Evolutionary conservation across 2,797 vertebrate genomes (phyloP).

Genomic region (Diplodus puntazzo): DNA sequence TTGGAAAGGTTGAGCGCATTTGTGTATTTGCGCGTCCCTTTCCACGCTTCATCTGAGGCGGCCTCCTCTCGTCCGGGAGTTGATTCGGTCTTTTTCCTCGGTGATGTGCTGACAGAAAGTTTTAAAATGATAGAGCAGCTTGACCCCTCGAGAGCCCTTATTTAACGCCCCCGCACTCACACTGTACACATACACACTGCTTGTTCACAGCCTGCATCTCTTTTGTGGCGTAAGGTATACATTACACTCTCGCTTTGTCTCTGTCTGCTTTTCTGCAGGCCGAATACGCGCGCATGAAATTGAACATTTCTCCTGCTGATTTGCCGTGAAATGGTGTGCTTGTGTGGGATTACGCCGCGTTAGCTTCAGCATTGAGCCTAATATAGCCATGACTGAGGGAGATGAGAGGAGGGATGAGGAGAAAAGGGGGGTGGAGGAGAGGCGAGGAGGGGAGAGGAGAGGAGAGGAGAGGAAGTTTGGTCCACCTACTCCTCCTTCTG

Average conservation of each 20-base stretch:
- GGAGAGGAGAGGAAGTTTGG: slow-evolving; percentile 42
- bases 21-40: slow-evolving; percentile 28
- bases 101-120: slow-evolving; percentile 62
- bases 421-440: slow-evolving; percentile 28
- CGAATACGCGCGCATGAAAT: slow-evolving; percentile 82
- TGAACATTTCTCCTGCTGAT: slow-evolving; percentile 82
- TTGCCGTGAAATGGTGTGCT: slow-evolving; percentile 84
- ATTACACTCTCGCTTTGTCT: slow-evolving; percentile 31
- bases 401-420: slow-evolving; percentile 33
- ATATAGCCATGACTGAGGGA: slow-evolving; percentile 57
- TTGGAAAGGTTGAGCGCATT: slow-evolving; percentile 13
- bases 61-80: slow-evolving; percentile 63
- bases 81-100: slow-evolving; percentile 33
- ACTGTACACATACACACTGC: neutral
- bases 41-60: slow-evolving; percentile 35
- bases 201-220: slow-evolving; percentile 32
- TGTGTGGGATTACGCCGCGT: slow-evolving; percentile 80
- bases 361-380: slow-evolving; percentile 62
- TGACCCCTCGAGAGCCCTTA: slow-evolving; percentile 3
- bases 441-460: slow-evolving; percentile 17
- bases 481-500: slow-evolving; percentile 41
- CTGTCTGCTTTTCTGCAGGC: slow-evolving; percentile 58
- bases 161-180: slow-evolving; percentile 17
- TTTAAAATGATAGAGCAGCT: slow-evolving; percentile 54
- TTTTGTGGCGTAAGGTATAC: slow-evolving; percentile 27